Base-by-base conservation (phyloP, 2,888 invertebrate species). In the Tetranychus piercei region DNA sequence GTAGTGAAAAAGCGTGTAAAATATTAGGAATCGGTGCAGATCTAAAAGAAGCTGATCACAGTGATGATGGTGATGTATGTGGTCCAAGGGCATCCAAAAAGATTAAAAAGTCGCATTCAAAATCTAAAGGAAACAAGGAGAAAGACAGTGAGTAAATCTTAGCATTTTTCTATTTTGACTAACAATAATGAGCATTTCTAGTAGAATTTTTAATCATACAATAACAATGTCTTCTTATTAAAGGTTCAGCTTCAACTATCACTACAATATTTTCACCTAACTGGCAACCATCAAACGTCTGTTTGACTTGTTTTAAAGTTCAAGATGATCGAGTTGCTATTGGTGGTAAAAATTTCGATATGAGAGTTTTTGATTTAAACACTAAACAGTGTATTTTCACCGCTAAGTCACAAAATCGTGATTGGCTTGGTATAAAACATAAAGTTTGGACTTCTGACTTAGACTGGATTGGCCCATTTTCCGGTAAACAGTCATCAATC, bases 311-410 rank as follows among this genome's bases (percentile, higher is more conserved):
- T 72, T 77, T 77, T 44, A 72, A 76, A 74, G 73, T 75, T 5
- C 11, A 34, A 64, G 65, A 70, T 44, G 64, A 77, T 74, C 45
- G 71, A 20, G 67, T 77, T 64, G 77, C 77, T n/a, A 44, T 76
- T 55, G 77, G 67, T 34, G 77, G 77, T n/a, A 69, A 72, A n/a
- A 77, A 77, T 74, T 45, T 73, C 18, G 75, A 75, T 69, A 34
- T 77, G 44, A 72, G 74, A 75, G 77, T 77, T n/a, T 75, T 74
- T 45, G 76, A 77, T 70, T n/a, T 77, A 15, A 72, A 20, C 9
- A 77, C 76, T 23, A 72, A 77, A 44, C 71, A 77, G 70, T 34
- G 55, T 23, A 67, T 75, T 8, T 77, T 76, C 69, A 74, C 66
- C 43, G 76, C 76, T 22, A 77, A 77, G 55, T 45, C 76, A 6